These are phyloP conservation scores for Dermolepida albohirtum DNA, from an alignment of 2,888 invertebrate species.

Conservation along the genomic window DNA sequence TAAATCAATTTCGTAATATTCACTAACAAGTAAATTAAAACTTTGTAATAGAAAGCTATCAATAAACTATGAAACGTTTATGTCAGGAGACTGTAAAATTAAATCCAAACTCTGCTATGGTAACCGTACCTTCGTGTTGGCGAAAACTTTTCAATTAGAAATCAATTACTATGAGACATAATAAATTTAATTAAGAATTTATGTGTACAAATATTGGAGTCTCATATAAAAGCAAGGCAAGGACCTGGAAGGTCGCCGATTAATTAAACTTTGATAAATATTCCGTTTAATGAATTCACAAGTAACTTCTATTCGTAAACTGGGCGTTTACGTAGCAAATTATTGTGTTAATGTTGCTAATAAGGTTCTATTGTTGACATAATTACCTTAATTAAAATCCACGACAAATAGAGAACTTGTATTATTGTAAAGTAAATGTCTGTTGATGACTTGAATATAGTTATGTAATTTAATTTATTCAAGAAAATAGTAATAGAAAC, in stretches of 20 bases:
- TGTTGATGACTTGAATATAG: no score
- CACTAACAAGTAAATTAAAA: no score
- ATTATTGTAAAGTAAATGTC: no score
- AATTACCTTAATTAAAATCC: constrained; percentile 23
- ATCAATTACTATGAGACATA: constrained; percentile 6
- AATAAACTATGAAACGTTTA: no score
- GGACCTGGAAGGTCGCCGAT: constrained; percentile 2
- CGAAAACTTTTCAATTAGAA: not conserved
- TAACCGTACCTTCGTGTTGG: not conserved
- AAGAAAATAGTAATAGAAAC: no score
- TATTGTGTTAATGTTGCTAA: constrained; percentile 18
- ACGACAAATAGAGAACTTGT: no score
- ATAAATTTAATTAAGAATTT: constrained; percentile 21
- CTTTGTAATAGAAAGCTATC: no score
- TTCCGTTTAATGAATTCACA: constrained; percentile 25
- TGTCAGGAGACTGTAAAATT: no score
- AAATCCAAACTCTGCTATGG: no score
- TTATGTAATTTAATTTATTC: no score
- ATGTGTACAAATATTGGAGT: not conserved
- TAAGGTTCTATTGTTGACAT: constrained; percentile 16
- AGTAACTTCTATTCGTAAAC: constrained; percentile 14
- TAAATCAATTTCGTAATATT: no score
- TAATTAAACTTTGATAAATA: constrained; percentile 30
- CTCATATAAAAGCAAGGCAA: not conserved
- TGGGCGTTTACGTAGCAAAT: constrained; percentile 12